Conservation (phyloP, 2,797 vertebrate species). For the Arnoldichthys spilopterus region DNA sequence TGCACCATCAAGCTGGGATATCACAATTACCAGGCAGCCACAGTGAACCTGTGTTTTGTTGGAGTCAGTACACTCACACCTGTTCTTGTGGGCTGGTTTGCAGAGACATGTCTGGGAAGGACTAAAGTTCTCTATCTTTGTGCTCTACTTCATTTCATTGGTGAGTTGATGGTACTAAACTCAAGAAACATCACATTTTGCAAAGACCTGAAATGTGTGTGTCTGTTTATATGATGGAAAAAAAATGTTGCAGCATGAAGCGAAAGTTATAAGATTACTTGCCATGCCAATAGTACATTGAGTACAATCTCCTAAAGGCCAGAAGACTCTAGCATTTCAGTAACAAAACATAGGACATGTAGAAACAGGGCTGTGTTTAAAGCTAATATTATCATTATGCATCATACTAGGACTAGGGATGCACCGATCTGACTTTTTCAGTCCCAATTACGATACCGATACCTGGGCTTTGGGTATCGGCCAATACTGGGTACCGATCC, state of each 20-base stretch:
- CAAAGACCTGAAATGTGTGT: background rate
- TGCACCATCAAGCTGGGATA: conserved; percentile 89
- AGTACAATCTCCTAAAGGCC: background rate
- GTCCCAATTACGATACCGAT: too few species aligned
- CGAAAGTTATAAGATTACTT: background rate
- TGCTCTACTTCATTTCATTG: conserved; percentile 88
- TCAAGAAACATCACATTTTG: background rate
- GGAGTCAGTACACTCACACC: conserved; percentile 83
- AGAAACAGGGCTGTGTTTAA: background rate
- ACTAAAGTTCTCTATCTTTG: conserved; percentile 84
- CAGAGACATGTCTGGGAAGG: conserved; percentile 81
- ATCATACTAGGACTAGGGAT: too few species aligned
- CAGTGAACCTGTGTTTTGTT: conserved; percentile 87
- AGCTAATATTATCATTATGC: too few species aligned
- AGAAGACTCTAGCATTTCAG: background rate
- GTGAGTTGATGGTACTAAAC: conserved; percentile 73
- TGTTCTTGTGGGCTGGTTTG: conserved; percentile 84
- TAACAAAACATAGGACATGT: background rate
- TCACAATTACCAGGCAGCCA: conserved; percentile 83
- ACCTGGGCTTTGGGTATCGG: too few species aligned
- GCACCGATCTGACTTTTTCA: too few species aligned
- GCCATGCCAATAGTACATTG: background rate
- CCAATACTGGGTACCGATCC: too few species aligned
- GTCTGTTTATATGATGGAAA: too few species aligned
- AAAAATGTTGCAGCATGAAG: background rate